Percentiles rank a stretch among this genome's conserved stretches.
phyloP scores from a whole-genome alignment of 2,888 invertebrate species.

The Drosophila picticornis region DNA sequence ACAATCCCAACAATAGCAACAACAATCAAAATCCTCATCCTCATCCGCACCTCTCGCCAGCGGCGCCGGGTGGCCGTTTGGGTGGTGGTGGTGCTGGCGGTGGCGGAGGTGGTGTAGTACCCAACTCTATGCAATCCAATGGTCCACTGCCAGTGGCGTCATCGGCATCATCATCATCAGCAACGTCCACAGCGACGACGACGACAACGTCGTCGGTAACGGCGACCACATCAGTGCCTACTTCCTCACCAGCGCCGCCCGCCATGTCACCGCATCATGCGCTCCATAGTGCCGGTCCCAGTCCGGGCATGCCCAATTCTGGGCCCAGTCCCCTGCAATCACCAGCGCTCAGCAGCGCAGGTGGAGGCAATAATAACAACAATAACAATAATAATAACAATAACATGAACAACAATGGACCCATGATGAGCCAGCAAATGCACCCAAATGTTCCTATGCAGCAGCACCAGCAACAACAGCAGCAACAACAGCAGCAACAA shows the following conservation, averaged over 20 bases:
- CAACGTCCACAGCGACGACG: slow-evolving; percentile 64
- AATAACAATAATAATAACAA: slow-evolving; percentile 66
- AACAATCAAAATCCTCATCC: slow-evolving; percentile 81
- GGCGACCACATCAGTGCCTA: slow-evolving; percentile 82
- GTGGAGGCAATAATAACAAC: slow-evolving; percentile 56
- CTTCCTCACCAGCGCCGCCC: slow-evolving; percentile 84
- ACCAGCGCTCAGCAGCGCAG: slow-evolving; percentile 62
- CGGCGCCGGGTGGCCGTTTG: slow-evolving; percentile 75
- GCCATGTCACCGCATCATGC: slow-evolving; percentile 86
- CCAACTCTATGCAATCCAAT: slow-evolving; percentile 83
- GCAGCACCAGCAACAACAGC: slow-evolving; percentile 64
- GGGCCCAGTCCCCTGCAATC: slow-evolving; percentile 82
- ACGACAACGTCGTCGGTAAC: slow-evolving; percentile 69
- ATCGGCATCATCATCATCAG: slow-evolving; percentile 66
- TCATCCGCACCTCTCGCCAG: slow-evolving; percentile 79
- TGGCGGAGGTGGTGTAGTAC: slow-evolving; percentile 64
- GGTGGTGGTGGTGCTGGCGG: slow-evolving; percentile 75
- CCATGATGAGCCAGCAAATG: slow-evolving; percentile 83
- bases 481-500: not conserved
- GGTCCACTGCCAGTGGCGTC: slow-evolving; percentile 86
- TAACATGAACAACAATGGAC: slow-evolving; percentile 76
- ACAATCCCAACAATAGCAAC: slow-evolving; percentile 60
- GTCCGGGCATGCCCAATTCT: slow-evolving; percentile 76
- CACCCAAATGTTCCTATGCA: slow-evolving; percentile 86
- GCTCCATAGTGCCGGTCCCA: slow-evolving; percentile 75